Evolutionary conservation across 2,888 invertebrate genomes (phyloP), one percentile per base, ranked within the genome.

Genomic region (Abrostola tripartita): DNA sequence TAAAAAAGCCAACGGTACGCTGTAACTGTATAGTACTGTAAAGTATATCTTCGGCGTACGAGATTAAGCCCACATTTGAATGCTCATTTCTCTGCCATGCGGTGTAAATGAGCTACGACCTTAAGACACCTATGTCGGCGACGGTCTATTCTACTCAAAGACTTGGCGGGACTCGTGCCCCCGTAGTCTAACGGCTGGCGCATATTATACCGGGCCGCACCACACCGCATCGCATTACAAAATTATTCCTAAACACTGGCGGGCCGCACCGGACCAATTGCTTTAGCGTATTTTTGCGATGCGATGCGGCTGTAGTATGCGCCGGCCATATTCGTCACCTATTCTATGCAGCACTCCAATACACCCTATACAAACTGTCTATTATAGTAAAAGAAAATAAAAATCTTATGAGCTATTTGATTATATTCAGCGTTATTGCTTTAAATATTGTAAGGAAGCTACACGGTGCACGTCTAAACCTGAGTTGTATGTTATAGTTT

Each of bases 381-480:
- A 70, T 24, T n/a, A n/a, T n/a, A 54, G 54, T 51, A 35, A 56
- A 52, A 35, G 52, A 50, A 61, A 56, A 58, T 47, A 68, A 65
- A 60, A 62, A 60, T 49, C 56, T 55, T 71, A 77, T 54, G 14
- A 42, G 41, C 61, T 62, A 44, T 55, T 52, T 52, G 47, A 40
- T 8, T 70, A 57, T 50, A 52, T 50, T 60, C 14, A 47, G 36
- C 24, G 50, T 71, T 74, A 77, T 81, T 79, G 71, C 81, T 76
- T 58, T 59, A n/a, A n/a, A 37, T 57, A 66, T 57, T 75, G 66
- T 40, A 57, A 72, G 24, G 40, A 68, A 52, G 35, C 35, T 47
- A 37, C 40, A 36, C 24, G 50, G 35, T 35, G 11, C 7, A 36
- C 50, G 36, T 36, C 50, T 9, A 11, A 10, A n/a, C 11, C 11